phyloP scores from a whole-genome alignment of 2,888 invertebrate species.

The Heliothis peltigera region DNA sequence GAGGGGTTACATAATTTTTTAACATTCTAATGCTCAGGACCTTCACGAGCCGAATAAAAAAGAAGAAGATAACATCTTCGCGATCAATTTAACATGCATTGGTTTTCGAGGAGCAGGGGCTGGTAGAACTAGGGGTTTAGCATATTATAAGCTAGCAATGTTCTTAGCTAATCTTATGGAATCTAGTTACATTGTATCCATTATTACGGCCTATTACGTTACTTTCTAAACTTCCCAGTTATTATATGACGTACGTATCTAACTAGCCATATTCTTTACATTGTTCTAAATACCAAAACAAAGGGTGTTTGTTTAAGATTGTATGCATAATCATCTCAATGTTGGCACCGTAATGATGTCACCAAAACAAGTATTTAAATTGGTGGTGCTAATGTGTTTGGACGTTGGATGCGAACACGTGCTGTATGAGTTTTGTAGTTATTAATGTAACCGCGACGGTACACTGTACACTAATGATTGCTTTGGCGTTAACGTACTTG shows the following conservation, averaged over 20 bases:
- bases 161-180: background rate
- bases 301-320: background rate
- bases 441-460: background rate
- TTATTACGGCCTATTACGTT: background rate
- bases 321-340: slow-evolving; percentile 22
- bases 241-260: slow-evolving; percentile 8
- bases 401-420: background rate
- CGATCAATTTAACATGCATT: too few relatives aligned
- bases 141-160: too few relatives aligned
- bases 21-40: too few relatives aligned
- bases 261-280: background rate
- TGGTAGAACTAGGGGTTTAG: too few relatives aligned
- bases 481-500: too few relatives aligned
- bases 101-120: too few relatives aligned
- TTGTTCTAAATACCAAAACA: slow-evolving; percentile 6
- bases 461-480: background rate
- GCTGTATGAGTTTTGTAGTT: background rate
- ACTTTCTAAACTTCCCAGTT: slow-evolving; percentile 4
- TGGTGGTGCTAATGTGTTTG: slow-evolving; percentile 4
- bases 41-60: too few relatives aligned
- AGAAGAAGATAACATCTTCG: too few relatives aligned
- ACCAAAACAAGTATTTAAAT: slow-evolving; percentile 30
- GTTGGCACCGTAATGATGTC: slow-evolving; percentile 1
- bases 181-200: background rate
- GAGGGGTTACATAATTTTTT: too few relatives aligned